These are phyloP conservation scores for Holothuria leucospilota DNA, from an alignment of 53 echinoderm and acorn worm genomes.

Conservation along the genomic window DNA sequence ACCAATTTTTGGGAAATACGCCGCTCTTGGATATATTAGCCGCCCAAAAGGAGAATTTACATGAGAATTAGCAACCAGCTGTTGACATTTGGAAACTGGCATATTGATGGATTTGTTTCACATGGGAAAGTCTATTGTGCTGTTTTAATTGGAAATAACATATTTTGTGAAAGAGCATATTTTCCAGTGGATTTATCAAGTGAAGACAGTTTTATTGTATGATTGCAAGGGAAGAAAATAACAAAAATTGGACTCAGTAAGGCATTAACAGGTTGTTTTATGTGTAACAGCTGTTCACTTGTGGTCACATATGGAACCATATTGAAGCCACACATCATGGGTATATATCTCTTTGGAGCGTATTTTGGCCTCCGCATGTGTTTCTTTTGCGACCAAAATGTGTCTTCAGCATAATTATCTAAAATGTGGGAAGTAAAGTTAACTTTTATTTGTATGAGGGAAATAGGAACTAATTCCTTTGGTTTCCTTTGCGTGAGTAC, in stretches of 20 bases:
- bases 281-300: constrained; percentile 51
- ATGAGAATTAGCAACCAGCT: constrained; percentile 39
- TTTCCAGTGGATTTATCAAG: no score
- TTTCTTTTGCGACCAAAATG: constrained; percentile 33
- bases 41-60: constrained; percentile 2
- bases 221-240: no score
- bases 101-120: constrained; percentile 40
- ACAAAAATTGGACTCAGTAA: no score
- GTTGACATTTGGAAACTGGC: constrained; percentile 28
- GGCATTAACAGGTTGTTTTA: constrained; percentile 47
- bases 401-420: constrained; percentile 8
- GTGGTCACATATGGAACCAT: constrained; percentile 53
- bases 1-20: not conserved
- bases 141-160: constrained; percentile 21
- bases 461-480: constrained; percentile 46
- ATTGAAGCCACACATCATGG: constrained; percentile 33
- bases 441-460: constrained; percentile 31
- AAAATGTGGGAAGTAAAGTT: constrained; percentile 47
- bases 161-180: not conserved
- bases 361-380: not conserved
- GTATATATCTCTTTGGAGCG: not conserved
- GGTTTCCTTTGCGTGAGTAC: constrained; percentile 24
- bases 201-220: no score
- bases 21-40: not conserved
- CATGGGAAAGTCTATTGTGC: not conserved